Evolutionary conservation across 2,113 vertebrate species (phyloP).

Genomic region (Pontoporia blainvillei): DNA sequence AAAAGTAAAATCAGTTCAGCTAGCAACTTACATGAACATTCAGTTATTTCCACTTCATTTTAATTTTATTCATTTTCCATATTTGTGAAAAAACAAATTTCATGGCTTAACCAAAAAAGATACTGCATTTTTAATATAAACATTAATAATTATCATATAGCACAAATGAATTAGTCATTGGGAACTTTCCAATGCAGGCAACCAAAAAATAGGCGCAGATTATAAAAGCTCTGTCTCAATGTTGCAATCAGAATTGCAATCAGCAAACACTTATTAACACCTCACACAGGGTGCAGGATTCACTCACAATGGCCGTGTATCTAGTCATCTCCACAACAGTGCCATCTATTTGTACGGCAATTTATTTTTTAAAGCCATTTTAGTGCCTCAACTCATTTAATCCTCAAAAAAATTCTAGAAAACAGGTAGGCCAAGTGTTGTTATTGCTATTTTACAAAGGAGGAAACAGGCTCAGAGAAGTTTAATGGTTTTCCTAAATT

Average conservation of each 20-base stretch:
- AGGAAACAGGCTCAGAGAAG: conserved; percentile 26
- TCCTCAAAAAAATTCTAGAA: neutral
- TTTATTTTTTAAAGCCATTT: neutral
- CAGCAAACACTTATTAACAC: neutral
- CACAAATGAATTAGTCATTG: neutral
- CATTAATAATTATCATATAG: neutral
- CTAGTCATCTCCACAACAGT: neutral
- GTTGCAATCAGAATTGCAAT: neutral
- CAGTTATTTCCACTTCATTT: neutral
- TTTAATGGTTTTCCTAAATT: conserved; percentile 11
- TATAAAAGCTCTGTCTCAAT: neutral
- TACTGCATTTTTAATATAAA: neutral
- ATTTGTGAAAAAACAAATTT: neutral
- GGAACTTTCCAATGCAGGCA: neutral
- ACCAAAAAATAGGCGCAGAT: neutral
- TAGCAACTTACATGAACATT: neutral
- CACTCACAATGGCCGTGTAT: neutral
- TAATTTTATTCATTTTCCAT: neutral
- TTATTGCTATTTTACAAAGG: neutral
- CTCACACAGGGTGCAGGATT: neutral
- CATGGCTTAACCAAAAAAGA: neutral
- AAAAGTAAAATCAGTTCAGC: conserved; percentile 13
- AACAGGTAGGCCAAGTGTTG: neutral
- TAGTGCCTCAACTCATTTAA: neutral
- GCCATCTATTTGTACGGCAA: neutral